Percentiles rank a stretch among this genome's conserved stretches.
Evolutionary conservation across 2,113 vertebrate genomes (phyloP).

Genomic region (Struthio camelus): DNA sequence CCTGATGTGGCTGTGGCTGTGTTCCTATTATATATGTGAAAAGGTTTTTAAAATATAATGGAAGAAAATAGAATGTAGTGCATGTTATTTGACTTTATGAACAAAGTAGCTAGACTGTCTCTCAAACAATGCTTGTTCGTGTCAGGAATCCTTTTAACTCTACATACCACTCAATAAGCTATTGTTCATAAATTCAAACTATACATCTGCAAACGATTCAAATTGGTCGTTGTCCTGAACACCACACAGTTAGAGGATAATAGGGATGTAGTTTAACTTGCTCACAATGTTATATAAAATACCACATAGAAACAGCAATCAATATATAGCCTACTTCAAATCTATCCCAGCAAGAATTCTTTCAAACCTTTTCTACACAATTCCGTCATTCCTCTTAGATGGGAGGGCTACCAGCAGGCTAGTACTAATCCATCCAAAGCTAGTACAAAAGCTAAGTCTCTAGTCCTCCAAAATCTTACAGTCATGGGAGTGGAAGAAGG

Average conservation of each 20-base stretch:
- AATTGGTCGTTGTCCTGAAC: neutral
- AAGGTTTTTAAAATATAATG: constrained; percentile 18
- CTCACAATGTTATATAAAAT: neutral
- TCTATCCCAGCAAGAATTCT: neutral
- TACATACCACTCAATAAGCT: neutral
- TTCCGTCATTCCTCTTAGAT: neutral
- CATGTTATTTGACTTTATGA: too few relatives aligned
- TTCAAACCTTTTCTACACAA: neutral
- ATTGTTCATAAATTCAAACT: constrained; percentile 25
- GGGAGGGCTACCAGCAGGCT: neutral
- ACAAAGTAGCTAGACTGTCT: neutral
- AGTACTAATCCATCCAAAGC: neutral
- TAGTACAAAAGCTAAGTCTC: neutral
- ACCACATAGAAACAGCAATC: neutral
- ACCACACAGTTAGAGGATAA: neutral
- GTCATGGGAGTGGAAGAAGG: neutral
- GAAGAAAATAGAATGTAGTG: too few relatives aligned
- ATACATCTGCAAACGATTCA: neutral
- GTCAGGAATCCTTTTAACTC: neutral
- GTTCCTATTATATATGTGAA: neutral
- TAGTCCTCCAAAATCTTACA: neutral
- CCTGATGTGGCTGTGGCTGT: neutral
- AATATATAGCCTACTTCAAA: constrained; percentile 2
- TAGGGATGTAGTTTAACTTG: neutral
- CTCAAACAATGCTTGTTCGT: constrained; percentile 3